A percentile compares a stretch with the other conserved stretches of the same genome.
These are phyloP conservation scores for Tringa solitaria DNA, from an alignment of 2,113 vertebrate genomes.

Conservation along the genomic window DNA sequence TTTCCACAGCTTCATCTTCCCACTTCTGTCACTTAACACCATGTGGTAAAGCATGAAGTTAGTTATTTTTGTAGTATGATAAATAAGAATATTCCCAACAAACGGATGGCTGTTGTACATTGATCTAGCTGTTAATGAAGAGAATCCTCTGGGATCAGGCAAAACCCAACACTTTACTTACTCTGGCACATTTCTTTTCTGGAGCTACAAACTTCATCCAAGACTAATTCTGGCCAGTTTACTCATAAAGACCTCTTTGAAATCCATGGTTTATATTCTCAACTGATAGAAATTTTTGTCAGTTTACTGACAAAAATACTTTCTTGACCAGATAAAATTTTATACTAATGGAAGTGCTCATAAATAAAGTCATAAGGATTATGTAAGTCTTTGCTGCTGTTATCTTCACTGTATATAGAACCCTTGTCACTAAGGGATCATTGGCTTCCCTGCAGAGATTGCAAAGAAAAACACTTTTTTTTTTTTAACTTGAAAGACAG, in stretches of 20 bases:
- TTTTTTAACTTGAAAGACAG: not conserved
- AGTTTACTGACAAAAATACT: constrained; percentile 3
- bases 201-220: not conserved
- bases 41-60: not conserved
- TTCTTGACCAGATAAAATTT: not conserved
- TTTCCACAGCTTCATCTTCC: not conserved
- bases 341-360: not conserved
- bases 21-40: not conserved
- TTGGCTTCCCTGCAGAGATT: not conserved
- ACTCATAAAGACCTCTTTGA: not conserved
- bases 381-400: not conserved
- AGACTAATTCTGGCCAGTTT: not conserved
- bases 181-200: not conserved
- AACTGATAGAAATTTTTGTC: not conserved
- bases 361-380: not conserved
- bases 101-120: not conserved
- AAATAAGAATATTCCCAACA: not conserved
- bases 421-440: not conserved
- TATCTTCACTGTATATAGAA: not conserved
- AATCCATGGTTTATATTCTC: not conserved
- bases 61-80: not conserved
- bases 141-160: not conserved
- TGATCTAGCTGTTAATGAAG: not conserved
- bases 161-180: not conserved
- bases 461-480: not conserved